Base-by-base conservation (phyloP, 2,888 invertebrate genomes). In the Taphrorychus bicolor region DNA sequence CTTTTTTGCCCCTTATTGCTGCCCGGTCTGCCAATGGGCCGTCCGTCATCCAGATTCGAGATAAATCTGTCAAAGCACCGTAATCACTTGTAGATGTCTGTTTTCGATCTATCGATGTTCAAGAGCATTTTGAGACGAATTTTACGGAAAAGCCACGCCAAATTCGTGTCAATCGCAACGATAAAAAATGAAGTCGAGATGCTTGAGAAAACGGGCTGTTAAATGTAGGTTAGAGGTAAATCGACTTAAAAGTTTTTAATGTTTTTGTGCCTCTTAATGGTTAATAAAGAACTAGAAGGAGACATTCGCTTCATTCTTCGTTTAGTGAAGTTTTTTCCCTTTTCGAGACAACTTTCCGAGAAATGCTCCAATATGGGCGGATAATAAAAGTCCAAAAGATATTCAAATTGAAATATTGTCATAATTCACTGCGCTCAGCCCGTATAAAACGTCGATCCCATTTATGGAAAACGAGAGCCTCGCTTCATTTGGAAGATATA, bases 1-100 rank as follows among this genome's bases (percentile, higher is more conserved):
- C 32, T 21, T 54, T 67, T 66, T 58, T 59, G 52, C 51, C 57
- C 56, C 49, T 60, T 63, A 52, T 52, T 51, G 40, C 41, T 21
- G 24, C 24, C 17, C 40, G 32, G 53, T 53, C 42, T 54, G 59
- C 52, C 51, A 60, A 41, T 57, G 52, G 52, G 49, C 63, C 40
- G 70, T 51, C 66, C 65, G 66, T 69, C 69, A 65, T 58, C 69
- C 57, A 69, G 69, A 69, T 66, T 23, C 21, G 32, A 66, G 69
- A 69, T 69, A 69, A 69, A 66, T 65, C 69, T 58, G 69, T 69
- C 69, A 58, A 62, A 60, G 51, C 24, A 24, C 58, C 54, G 62
- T 67, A 67, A 67, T 67, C 62, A 59, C 58, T 62, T 51, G 59
- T 59, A 67, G 67, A 67, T 62, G 67, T 67, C 67, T 67, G 67